These are phyloP conservation scores for Amphiprion clarkii DNA, from an alignment of 2,797 vertebrate species.

Conservation along the genomic window DNA sequence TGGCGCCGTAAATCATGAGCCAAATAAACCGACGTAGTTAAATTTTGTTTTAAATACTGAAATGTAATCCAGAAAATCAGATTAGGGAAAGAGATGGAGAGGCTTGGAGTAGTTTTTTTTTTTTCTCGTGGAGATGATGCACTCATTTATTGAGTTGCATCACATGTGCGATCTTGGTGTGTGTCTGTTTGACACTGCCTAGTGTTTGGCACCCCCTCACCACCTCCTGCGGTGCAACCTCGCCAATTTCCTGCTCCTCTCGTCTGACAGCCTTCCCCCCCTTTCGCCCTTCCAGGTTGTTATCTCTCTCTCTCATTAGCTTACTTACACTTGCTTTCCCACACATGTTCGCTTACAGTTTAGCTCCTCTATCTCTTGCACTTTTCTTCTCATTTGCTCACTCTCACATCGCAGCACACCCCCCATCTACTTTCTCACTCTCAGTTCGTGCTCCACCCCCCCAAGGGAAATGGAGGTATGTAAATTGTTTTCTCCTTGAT, in stretches of 20 bases:
- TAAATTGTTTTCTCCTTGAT: constrained; percentile 73
- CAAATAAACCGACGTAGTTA: constrained; percentile 33
- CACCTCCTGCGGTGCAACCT: constrained; percentile 71
- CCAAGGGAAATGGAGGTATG: constrained; percentile 64
- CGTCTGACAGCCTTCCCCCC: constrained; percentile 5
- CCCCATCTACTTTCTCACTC: constrained; percentile 26
- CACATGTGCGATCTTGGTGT: constrained; percentile 45
- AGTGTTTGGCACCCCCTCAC: constrained; percentile 70
- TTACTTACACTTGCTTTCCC: constrained; percentile 37
- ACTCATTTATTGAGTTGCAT: constrained; percentile 55
- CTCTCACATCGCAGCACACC: constrained; percentile 5
- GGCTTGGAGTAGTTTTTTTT: constrained; percentile 3
- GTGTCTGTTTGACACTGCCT: constrained; percentile 62
- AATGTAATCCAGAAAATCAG: constrained; percentile 47
- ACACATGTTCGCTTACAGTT: constrained; percentile 29
- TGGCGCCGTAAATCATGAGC: not conserved
- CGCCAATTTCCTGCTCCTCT: constrained; percentile 64
- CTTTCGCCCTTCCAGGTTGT: constrained; percentile 29
- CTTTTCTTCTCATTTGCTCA: constrained; percentile 34
- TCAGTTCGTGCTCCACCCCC: constrained; percentile 36
- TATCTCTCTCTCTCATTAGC: constrained; percentile 61
- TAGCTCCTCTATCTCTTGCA: constrained; percentile 7
- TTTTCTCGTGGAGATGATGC: constrained; percentile 21
- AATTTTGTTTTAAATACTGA: constrained; percentile 43
- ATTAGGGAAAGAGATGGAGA: constrained; percentile 49